Percentiles rank a stretch among this genome's conserved stretches.
phyloP scores from a whole-genome alignment of 2,113 vertebrate genomes.

The Kryptolebias marmoratus region DNA sequence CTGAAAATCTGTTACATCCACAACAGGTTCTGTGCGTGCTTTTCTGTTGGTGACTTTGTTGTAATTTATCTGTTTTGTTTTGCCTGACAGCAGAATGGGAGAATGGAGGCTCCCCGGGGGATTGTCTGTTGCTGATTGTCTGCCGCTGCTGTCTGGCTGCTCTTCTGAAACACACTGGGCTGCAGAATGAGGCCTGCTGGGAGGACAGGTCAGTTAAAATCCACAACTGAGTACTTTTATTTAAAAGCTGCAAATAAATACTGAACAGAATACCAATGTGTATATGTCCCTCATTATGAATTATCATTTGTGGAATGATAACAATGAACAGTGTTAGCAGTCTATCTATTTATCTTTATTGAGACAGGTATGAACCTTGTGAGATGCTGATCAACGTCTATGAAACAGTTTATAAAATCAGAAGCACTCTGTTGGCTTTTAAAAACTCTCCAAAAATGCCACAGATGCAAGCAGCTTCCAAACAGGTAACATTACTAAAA shows the following conservation, averaged over 20 bases:
- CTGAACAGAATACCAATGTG: too few relatives aligned
- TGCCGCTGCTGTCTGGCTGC: slow-evolving; percentile 83
- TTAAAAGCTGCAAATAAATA: too few relatives aligned
- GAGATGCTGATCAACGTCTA: slow-evolving; percentile 81
- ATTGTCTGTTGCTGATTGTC: slow-evolving; percentile 77
- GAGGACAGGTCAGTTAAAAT: slow-evolving; percentile 76
- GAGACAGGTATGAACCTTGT: slow-evolving; percentile 78
- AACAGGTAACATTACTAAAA: slow-evolving; percentile 69
- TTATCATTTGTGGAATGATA: neutral
- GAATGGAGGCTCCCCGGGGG: slow-evolving; percentile 64
- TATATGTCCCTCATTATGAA: neutral
- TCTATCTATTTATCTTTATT: slow-evolving; percentile 23
- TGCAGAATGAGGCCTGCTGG: slow-evolving; percentile 79
- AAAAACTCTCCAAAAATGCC: slow-evolving; percentile 72
- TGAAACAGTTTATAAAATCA: slow-evolving; percentile 82
- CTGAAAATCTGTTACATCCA: neutral
- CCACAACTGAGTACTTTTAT: neutral
- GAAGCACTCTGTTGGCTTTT: slow-evolving; percentile 77
- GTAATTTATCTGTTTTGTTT: slow-evolving; percentile 22
- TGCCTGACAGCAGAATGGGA: slow-evolving; percentile 79
- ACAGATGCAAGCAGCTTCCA: slow-evolving; percentile 60
- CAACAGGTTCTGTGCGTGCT: neutral
- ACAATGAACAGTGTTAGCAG: neutral
- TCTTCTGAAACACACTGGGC: slow-evolving; percentile 82
- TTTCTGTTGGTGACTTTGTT: slow-evolving; percentile 11